Evolutionary conservation across 2,797 vertebrate genomes (phyloP).

Genomic region (Myripristis murdjan): DNA sequence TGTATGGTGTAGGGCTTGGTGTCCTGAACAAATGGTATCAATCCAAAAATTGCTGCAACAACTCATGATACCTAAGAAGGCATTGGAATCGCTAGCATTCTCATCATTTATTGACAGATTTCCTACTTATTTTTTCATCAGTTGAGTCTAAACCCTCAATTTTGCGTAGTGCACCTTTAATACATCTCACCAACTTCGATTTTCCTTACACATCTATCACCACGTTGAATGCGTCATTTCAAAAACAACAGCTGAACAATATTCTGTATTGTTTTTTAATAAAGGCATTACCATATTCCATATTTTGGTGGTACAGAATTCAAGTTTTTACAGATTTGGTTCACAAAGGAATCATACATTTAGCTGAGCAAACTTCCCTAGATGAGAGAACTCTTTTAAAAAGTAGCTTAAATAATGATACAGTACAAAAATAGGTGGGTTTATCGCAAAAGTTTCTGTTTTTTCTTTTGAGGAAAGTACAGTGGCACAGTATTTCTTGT

Average conservation of each 20-base stretch:
- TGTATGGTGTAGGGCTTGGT: too few relatives aligned
- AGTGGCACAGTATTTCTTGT: constrained; percentile 78
- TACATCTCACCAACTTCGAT: too few relatives aligned
- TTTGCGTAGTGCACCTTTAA: too few relatives aligned
- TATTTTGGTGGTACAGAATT: constrained; percentile 83
- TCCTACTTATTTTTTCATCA: too few relatives aligned
- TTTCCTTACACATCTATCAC: too few relatives aligned
- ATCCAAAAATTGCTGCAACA: too few relatives aligned
- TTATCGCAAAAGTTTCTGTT: constrained; percentile 67
- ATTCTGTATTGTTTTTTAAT: constrained; percentile 68
- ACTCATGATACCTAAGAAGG: too few relatives aligned
- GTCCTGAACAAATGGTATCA: too few relatives aligned
- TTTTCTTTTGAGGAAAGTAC: constrained; percentile 67
- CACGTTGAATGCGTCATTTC: background rate
- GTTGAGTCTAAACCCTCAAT: too few relatives aligned
- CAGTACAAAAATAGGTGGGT: constrained; percentile 86
- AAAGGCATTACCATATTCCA: constrained; percentile 75
- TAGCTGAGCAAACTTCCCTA: constrained; percentile 76
- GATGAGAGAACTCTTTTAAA: constrained; percentile 69
- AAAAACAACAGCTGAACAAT: constrained; percentile 11
- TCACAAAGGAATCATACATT: constrained; percentile 78
- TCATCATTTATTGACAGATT: too few relatives aligned
- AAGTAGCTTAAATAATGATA: constrained; percentile 83
- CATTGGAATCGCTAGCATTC: too few relatives aligned
- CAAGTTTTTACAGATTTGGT: constrained; percentile 86